Evolutionary conservation across 2,888 invertebrate species (phyloP), one percentile per base, ranked within the genome.

Genomic region (Nemurella pictetii): DNA sequence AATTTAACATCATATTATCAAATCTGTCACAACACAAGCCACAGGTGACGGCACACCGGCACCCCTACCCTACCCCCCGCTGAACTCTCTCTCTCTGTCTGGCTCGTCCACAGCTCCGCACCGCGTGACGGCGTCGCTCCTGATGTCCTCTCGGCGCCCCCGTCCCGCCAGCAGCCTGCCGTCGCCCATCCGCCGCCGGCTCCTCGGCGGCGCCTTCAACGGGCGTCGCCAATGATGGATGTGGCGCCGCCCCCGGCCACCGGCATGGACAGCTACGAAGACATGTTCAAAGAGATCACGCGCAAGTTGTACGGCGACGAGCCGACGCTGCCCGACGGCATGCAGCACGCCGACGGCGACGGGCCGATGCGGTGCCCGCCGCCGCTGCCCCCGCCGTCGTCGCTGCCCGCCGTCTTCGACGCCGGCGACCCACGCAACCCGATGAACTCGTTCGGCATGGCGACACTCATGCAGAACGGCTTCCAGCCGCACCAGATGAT

Each of bases 271-370:
- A 93, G 92, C 90, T 94, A 96, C 92, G 96, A 96, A 91, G 96
- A 96, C 90, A 96, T 96, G 95, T 96, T 96, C 90, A 97, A 97
- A 91, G 97, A 97, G 93, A 97, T 97, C 89, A 97, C 97, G 87
- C 94, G 96, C 90, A 97, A 97, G 92, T 92, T 97, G 88, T 97
- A 97, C 91, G 97, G 97, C 87, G 96, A 96, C 90, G 96, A 97
- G 88, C 78, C 86, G 87, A 78, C 86, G 87, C 7, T 82, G 2
- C 82, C 82, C 26, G 82, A 82, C 87, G 75, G 86, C 85, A 82
- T 90, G 81, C 32, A 77, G 55, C 55, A 77, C 27, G 32, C n/a
- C 29, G 78, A 25, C 20, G 78, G 5, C 20, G 84, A 73, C 83
- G 36, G 77, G 30, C 27, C 85, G 85, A 80, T 36, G 85, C 84